Evolutionary conservation across 2,797 vertebrate species (phyloP).

Genomic region (Atherinosoma microstoma): DNA sequence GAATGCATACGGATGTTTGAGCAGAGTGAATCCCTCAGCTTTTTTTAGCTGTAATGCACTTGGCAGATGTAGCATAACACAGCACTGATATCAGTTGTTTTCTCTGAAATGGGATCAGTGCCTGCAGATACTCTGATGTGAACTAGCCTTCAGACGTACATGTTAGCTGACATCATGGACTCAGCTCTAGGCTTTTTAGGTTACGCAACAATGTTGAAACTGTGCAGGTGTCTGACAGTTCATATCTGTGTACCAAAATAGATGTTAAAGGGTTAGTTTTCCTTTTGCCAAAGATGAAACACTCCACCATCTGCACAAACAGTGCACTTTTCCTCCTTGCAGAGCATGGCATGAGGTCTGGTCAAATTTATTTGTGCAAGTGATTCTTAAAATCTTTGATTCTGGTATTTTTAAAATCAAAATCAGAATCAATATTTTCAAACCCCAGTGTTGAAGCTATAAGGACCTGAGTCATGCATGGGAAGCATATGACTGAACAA

Average conservation of each 20-base stretch:
- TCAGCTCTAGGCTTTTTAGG: not conserved
- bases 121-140: not conserved
- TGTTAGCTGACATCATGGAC: not conserved
- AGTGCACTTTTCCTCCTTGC: constrained; percentile 5
- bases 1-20: not conserved
- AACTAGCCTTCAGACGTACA: not conserved
- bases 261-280: constrained; percentile 16
- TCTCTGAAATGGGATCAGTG: not conserved
- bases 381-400: not conserved
- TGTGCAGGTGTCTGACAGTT: constrained; percentile 12
- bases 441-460: no score
- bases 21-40: not conserved
- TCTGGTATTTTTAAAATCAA: not conserved
- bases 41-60: not conserved
- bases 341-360: constrained; percentile 26
- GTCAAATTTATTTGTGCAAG: not conserved
- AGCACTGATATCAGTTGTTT: not conserved
- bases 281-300: constrained; percentile 26
- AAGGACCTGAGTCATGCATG: no score
- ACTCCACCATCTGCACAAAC: constrained; percentile 28
- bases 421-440: no score
- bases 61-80: not conserved
- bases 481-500: not conserved
- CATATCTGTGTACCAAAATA: not conserved
- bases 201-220: not conserved